Percentiles rank a stretch among this genome's conserved stretches.
phyloP scores from a whole-genome alignment of 1,140 invertebrate genomes.

The Drosophila prosaltans region DNA sequence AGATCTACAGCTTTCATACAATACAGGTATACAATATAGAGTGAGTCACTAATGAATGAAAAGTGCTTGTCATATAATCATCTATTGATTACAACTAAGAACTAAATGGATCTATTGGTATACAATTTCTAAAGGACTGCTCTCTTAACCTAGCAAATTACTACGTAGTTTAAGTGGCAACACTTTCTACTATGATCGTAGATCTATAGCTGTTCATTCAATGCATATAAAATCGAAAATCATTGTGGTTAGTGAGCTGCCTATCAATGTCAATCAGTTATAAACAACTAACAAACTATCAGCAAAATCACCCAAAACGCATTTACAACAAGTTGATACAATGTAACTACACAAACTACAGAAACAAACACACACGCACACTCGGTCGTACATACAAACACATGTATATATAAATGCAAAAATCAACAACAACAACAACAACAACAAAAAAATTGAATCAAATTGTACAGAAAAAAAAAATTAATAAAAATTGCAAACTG shows the following conservation, averaged over 20 bases:
- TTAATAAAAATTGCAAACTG: constrained; percentile 18
- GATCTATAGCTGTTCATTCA: too few relatives aligned
- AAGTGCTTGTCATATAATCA: too few relatives aligned
- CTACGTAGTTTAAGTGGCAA: too few relatives aligned
- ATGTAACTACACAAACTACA: constrained; percentile 24
- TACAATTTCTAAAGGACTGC: too few relatives aligned
- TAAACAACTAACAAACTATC: constrained; percentile 36
- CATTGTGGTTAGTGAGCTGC: constrained; percentile 40
- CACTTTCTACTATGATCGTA: background rate
- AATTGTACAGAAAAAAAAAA: constrained; percentile 3
- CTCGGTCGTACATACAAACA: background rate
- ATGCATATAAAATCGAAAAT: constrained; percentile 17
- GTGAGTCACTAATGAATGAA: too few relatives aligned
- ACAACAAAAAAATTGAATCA: constrained; percentile 10
- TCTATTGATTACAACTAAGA: too few relatives aligned
- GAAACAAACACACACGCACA: background rate
- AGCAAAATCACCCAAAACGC: constrained; percentile 13
- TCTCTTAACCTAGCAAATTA: too few relatives aligned
- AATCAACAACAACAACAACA: constrained; percentile 1
- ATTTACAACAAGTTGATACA: constrained; percentile 46
- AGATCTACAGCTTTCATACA: background rate
- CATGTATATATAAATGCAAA: background rate
- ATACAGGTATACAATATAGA: background rate
- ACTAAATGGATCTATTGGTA: too few relatives aligned
- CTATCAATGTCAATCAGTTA: constrained; percentile 71